Evolutionary conservation across 2,888 invertebrate genomes (phyloP).

Genomic region (Ornithoptera alexandrae): DNA sequence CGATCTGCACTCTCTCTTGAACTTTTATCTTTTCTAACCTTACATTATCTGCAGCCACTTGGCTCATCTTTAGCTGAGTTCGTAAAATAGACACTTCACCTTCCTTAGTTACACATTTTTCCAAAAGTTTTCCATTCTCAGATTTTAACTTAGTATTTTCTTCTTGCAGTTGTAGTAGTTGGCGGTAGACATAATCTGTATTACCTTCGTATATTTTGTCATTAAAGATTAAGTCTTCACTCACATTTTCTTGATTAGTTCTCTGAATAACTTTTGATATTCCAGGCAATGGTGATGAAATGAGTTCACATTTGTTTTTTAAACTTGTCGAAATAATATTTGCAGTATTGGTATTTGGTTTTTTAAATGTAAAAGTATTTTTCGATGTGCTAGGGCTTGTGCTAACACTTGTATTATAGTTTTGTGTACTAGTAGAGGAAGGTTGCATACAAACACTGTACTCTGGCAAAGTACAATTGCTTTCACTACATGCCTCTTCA

Average conservation of each 20-base stretch:
- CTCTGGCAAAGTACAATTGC: conserved; percentile 49
- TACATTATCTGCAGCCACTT: conserved; percentile 65
- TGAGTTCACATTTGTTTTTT: conserved; percentile 62
- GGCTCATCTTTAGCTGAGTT: conserved; percentile 73
- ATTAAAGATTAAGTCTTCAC: conserved; percentile 56
- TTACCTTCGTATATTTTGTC: conserved; percentile 60
- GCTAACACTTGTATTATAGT: conserved; percentile 48
- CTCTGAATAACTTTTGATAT: conserved; percentile 51
- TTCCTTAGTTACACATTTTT: conserved; percentile 78
- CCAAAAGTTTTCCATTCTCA: conserved; percentile 67
- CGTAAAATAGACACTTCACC: conserved; percentile 80
- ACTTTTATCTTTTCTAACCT: conserved; percentile 65
- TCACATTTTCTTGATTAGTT: conserved; percentile 41
- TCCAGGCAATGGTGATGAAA: conserved; percentile 67
- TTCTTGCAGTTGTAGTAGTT: conserved; percentile 61
- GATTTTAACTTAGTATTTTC: conserved; percentile 67
- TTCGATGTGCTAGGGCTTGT: conserved; percentile 55
- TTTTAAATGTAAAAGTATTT: conserved; percentile 58
- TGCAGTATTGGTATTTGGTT: conserved; percentile 47
- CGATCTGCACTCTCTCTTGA: conserved; percentile 70
- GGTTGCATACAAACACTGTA: conserved; percentile 68
- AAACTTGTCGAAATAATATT: conserved; percentile 51
- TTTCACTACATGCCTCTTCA: conserved; percentile 56
- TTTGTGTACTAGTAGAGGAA: conserved; percentile 63
- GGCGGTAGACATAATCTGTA: conserved; percentile 54